These are phyloP conservation scores for Scelioninae gen. 2 DNA, from an alignment of 2,888 invertebrate genomes.

Conservation along the genomic window DNA sequence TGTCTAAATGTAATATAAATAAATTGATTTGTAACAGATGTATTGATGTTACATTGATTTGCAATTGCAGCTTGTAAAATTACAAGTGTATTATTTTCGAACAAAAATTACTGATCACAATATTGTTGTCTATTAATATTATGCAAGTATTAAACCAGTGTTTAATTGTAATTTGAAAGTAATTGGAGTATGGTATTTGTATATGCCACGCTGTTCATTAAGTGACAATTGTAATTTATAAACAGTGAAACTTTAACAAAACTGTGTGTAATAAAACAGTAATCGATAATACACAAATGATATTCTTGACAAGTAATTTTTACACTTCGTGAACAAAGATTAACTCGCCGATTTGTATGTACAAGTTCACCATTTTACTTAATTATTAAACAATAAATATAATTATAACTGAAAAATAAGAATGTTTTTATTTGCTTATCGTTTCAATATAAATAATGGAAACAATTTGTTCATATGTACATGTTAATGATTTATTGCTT, in stretches of 20 bases:
- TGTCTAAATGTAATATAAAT: not conserved
- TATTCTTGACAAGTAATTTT: constrained; percentile 49
- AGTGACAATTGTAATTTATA: constrained; percentile 24
- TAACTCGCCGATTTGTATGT: constrained; percentile 39
- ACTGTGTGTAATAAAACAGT: constrained; percentile 40
- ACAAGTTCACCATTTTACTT: constrained; percentile 47
- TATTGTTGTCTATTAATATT: constrained; percentile 6
- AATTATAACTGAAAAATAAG: constrained; percentile 10
- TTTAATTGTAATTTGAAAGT: constrained; percentile 26
- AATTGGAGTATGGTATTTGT: constrained; percentile 33
- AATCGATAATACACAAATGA: constrained; percentile 39
- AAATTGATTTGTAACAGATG: constrained; percentile 16
- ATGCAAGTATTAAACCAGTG: constrained; percentile 16
- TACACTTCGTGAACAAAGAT: constrained; percentile 29
- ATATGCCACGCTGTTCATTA: constrained; percentile 14
- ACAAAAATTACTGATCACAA: constrained; percentile 5
- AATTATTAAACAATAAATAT: constrained; percentile 49
- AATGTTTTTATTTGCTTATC: not conserved
- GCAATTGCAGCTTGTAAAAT: not conserved
- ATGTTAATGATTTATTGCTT: constrained; percentile 58
- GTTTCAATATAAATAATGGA: not conserved
- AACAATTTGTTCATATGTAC: constrained; percentile 41
- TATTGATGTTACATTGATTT: not conserved
- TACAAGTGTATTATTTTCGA: not conserved
- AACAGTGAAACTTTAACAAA: constrained; percentile 27